Percentiles rank a stretch among this genome's conserved stretches.
Evolutionary conservation across 2,888 invertebrate genomes (phyloP).

Genomic region (Polydrusus tereticollis): DNA sequence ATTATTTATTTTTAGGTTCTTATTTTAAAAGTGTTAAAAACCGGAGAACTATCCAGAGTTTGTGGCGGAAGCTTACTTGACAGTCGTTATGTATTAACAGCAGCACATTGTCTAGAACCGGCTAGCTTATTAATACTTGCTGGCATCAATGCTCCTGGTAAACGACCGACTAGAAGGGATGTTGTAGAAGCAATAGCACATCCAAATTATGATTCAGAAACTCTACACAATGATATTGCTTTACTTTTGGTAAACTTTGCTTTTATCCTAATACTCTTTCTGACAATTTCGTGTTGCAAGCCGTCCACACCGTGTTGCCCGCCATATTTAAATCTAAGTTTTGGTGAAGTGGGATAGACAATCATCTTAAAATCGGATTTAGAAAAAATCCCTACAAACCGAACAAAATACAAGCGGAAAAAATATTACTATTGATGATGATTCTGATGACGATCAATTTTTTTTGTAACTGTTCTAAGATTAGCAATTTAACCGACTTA

Average conservation of each 20-base stretch:
- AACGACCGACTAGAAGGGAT: too few relatives aligned
- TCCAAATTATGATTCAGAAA: background rate
- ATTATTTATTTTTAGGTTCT: background rate
- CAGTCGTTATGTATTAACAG: background rate
- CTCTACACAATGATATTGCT: background rate
- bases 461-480: too few relatives aligned
- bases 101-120: background rate
- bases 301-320: too few relatives aligned
- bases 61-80: background rate
- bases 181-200: background rate
- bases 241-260: background rate
- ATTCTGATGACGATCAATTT: too few relatives aligned
- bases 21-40: background rate
- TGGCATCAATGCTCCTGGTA: background rate
- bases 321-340: too few relatives aligned
- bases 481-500: too few relatives aligned
- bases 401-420: too few relatives aligned
- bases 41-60: background rate
- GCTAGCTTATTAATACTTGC: background rate
- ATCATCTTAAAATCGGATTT: too few relatives aligned
- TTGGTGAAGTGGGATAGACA: too few relatives aligned
- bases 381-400: too few relatives aligned
- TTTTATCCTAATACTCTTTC: slow-evolving; percentile 5
- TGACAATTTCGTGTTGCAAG: too few relatives aligned
- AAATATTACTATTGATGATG: too few relatives aligned